Conservation (phyloP, 1,140 invertebrate genomes). For the Tetramorium parvispinum region DNA sequence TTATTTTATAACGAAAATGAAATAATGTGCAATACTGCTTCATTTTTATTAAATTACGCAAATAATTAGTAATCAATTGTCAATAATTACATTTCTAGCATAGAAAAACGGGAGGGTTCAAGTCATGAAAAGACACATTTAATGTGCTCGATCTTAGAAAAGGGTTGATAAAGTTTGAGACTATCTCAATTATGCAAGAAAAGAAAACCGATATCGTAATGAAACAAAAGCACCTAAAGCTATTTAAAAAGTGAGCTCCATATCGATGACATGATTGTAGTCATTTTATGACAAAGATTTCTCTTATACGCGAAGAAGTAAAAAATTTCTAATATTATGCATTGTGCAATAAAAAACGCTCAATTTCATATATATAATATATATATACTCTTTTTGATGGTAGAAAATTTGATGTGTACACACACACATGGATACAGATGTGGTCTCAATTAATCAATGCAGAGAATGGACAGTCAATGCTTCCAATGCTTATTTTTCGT, state of each 20-base stretch:
- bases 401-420: slow-evolving; percentile 77
- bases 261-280: slow-evolving; percentile 79
- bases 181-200: not conserved
- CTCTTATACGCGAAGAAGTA: slow-evolving; percentile 61
- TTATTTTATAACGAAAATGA: slow-evolving; percentile 17
- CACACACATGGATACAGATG: slow-evolving; percentile 59
- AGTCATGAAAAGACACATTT: slow-evolving; percentile 43
- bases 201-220: not conserved
- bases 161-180: not conserved
- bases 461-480: slow-evolving; percentile 65
- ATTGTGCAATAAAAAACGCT: slow-evolving; percentile 78
- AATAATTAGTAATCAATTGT: slow-evolving; percentile 35
- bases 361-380: slow-evolving; percentile 78
- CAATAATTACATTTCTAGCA: slow-evolving; percentile 14
- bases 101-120: slow-evolving; percentile 33
- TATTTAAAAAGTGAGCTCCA: slow-evolving; percentile 66
- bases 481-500: slow-evolving; percentile 38
- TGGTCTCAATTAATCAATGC: slow-evolving; percentile 54
- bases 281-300: slow-evolving; percentile 81
- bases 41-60: slow-evolving; percentile 22
- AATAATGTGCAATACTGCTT: slow-evolving; percentile 43
- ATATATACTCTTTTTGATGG: slow-evolving; percentile 74
- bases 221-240: slow-evolving; percentile 68
- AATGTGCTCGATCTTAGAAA: slow-evolving; percentile 39
- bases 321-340: slow-evolving; percentile 69